phyloP scores from a whole-genome alignment of 2,888 invertebrate species.

The Thereva nobilitata region DNA sequence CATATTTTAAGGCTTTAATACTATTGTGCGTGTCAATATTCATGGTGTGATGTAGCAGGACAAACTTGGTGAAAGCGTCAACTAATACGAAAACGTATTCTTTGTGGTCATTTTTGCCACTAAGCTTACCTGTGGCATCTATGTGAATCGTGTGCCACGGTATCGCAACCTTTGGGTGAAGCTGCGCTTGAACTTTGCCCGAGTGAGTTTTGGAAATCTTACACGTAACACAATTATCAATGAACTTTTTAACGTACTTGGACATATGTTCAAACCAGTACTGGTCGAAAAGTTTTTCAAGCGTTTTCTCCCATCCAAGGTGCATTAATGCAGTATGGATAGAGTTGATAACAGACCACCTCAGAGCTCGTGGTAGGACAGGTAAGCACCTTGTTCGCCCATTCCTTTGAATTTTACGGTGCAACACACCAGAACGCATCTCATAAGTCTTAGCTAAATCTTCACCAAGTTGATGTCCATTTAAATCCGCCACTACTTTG shows the following conservation, averaged over 20 bases:
- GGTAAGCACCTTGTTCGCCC: no score
- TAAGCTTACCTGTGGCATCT: not conserved
- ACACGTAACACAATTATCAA: conserved; percentile 7
- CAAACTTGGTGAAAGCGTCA: conserved; percentile 15
- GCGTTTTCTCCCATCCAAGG: conserved; percentile 41
- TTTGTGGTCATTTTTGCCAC: not conserved
- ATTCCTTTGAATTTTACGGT: no score
- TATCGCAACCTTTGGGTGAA: conserved; percentile 38
- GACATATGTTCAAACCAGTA: conserved; percentile 55
- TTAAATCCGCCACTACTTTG: not conserved
- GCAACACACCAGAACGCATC: no score
- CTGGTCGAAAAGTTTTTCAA: conserved; percentile 45
- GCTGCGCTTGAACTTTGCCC: conserved; percentile 46
- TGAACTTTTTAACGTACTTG: conserved; percentile 51
- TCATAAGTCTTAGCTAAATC: no score
- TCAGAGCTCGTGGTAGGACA: no score
- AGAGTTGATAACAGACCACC: no score
- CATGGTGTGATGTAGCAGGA: not conserved
- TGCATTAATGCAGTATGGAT: conserved; percentile 13
- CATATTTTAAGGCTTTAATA: not conserved
- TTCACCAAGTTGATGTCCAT: not conserved
- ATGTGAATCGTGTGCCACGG: conserved; percentile 10
- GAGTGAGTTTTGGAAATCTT: conserved; percentile 7
- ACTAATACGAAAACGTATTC: not conserved
- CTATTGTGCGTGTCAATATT: not conserved